Conservation (phyloP, 2,113 vertebrate species). For the Chascanopsetta lugubris region DNA sequence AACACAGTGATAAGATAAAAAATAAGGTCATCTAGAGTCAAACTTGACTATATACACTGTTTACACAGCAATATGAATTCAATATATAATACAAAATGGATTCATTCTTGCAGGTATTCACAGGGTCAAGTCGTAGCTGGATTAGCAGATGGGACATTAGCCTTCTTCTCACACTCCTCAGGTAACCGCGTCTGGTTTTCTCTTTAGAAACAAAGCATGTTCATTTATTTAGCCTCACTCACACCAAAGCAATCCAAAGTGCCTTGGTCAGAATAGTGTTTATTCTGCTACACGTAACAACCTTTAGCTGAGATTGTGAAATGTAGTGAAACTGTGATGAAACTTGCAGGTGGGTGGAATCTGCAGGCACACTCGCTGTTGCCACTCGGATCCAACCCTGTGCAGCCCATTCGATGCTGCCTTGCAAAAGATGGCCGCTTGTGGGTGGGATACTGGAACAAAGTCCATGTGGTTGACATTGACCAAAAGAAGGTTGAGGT, state of each 20-base stretch:
- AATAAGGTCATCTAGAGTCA: no score
- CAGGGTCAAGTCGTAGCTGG: conserved; percentile 78
- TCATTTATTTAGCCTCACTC: not conserved
- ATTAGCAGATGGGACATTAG: conserved; percentile 79
- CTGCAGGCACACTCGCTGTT: conserved; percentile 71
- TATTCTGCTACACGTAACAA: no score
- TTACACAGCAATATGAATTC: no score
- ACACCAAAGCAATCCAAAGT: not conserved
- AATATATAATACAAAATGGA: no score
- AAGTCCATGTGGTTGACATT: conserved; percentile 76
- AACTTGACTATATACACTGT: no score
- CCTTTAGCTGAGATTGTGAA: not conserved
- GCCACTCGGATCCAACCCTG: conserved; percentile 70
- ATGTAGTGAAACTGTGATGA: not conserved
- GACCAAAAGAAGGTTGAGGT: conserved; percentile 77
- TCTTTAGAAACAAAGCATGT: not conserved
- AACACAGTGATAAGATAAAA: not conserved
- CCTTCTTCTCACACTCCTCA: conserved; percentile 76
- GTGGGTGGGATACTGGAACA: conserved; percentile 85
- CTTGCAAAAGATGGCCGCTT: conserved; percentile 72
- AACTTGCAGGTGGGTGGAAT: conserved; percentile 79
- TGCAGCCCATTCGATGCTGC: conserved; percentile 83
- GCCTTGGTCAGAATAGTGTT: no score
- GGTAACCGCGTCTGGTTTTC: conserved; percentile 52
- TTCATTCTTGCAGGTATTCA: conserved; percentile 68